Conservation (phyloP, 92 coral and sea anemone species). For the Umimayanthus chanpuru region DNA sequence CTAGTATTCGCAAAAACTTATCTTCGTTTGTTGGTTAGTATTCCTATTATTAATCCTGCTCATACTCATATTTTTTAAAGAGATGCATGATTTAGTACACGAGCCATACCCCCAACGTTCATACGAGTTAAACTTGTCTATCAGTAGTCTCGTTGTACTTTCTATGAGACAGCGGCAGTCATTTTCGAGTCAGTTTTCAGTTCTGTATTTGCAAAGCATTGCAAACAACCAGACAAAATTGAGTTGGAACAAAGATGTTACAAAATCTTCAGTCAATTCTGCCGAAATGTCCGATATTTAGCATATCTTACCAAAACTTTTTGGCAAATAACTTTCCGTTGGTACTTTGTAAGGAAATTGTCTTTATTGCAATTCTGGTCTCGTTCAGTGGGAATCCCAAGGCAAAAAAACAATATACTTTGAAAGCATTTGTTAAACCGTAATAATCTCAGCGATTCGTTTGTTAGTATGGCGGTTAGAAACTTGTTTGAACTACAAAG, state of each 20-base stretch:
- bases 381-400: not conserved
- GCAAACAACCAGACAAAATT: not conserved
- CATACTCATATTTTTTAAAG: not conserved
- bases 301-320: not conserved
- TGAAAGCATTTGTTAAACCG: constrained; percentile 6
- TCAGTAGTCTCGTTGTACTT: not conserved
- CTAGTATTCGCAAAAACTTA: not conserved
- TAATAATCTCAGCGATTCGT: constrained; percentile 4
- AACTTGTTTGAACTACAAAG: constrained; percentile 35
- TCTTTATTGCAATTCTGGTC: not conserved
- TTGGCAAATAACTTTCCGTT: not conserved
- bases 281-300: not conserved
- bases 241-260: not conserved
- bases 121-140: not conserved
- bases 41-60: not conserved
- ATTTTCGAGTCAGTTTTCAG: not conserved
- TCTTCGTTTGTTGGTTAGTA: not conserved
- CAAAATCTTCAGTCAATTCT: not conserved
- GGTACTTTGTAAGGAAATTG: not conserved
- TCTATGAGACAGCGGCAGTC: not conserved
- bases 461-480: constrained; percentile 35
- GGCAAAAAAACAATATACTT: not conserved
- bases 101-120: not conserved
- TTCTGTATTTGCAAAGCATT: not conserved
- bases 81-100: not conserved